A percentile compares a stretch with the other conserved stretches of the same genome.
These are phyloP conservation scores for Epinephelus awoara DNA, from an alignment of 2,797 vertebrate genomes.

Conservation along the genomic window DNA sequence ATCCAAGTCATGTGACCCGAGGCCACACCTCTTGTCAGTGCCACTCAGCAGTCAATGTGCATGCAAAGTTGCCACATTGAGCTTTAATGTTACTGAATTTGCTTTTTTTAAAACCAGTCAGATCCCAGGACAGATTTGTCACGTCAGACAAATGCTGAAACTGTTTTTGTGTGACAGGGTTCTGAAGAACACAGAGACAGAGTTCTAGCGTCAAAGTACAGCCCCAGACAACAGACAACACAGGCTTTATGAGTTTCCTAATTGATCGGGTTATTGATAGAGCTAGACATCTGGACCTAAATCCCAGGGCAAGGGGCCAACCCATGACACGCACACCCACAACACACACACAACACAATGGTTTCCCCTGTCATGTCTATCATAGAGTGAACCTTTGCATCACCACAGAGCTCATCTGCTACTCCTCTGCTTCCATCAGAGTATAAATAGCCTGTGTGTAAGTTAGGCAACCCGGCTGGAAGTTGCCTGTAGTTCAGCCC, in stretches of 20 bases:
- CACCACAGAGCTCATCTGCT: conserved; percentile 29
- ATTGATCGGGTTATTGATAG: conserved; percentile 70
- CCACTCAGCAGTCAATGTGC: too few relatives aligned
- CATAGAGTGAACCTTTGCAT: conserved; percentile 34
- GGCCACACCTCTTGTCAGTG: not conserved
- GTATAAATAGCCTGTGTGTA: conserved; percentile 53
- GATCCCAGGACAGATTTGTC: not conserved
- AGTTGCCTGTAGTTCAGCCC: conserved; percentile 34
- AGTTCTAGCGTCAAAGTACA: conserved; percentile 13
- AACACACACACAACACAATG: conserved; percentile 24
- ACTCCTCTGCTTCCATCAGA: conserved; percentile 23
- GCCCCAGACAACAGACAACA: conserved; percentile 27
- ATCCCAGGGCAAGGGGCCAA: conserved; percentile 50
- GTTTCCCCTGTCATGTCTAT: conserved; percentile 20
- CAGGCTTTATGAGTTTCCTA: conserved; percentile 35
- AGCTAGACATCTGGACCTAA: conserved; percentile 72
- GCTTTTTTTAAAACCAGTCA: not conserved
- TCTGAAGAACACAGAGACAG: not conserved
- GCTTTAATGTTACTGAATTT: not conserved
- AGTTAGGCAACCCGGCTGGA: conserved; percentile 35
- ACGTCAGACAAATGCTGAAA: not conserved
- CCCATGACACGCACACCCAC: conserved; percentile 59
- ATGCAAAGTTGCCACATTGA: not conserved
- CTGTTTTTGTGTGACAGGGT: not conserved
- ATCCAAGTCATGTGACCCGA: too few relatives aligned